Evolutionary conservation across 2,113 vertebrate genomes (phyloP).

Genomic region (Equus quagga): DNA sequence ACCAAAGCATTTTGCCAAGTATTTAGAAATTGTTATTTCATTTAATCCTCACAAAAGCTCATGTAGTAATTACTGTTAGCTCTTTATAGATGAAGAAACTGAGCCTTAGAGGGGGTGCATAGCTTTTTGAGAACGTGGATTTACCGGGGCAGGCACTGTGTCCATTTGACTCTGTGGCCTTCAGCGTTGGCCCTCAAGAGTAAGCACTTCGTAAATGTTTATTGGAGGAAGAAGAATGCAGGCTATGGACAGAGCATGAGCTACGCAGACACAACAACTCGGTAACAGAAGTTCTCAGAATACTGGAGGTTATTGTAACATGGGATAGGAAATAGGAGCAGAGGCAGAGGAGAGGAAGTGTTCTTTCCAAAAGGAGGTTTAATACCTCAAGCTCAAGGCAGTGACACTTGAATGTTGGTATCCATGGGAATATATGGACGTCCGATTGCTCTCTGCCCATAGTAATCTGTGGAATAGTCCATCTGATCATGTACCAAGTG

Average conservation of each 20-base stretch:
- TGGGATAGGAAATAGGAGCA: background rate
- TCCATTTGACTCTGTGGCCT: background rate
- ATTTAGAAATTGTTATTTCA: slow-evolving; percentile 25
- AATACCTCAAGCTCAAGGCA: background rate
- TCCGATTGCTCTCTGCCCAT: background rate
- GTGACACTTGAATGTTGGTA: background rate
- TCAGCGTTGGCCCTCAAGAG: background rate
- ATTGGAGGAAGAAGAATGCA: background rate
- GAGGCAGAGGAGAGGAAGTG: background rate
- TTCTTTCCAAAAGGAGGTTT: background rate
- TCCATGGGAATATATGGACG: background rate
- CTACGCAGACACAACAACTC: background rate
- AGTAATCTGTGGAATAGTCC: background rate
- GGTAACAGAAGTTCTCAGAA: background rate
- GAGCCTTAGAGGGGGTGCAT: background rate
- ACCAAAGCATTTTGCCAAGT: background rate
- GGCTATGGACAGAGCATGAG: background rate
- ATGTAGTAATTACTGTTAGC: background rate
- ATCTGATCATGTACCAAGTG: background rate
- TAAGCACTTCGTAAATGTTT: background rate
- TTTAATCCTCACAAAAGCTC: background rate
- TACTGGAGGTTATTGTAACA: background rate
- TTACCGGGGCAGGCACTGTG: background rate
- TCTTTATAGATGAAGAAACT: background rate
- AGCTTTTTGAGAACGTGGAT: background rate